phyloP scores from a whole-genome alignment of 2,888 invertebrate species.

The Siphlonurus alternatus region DNA sequence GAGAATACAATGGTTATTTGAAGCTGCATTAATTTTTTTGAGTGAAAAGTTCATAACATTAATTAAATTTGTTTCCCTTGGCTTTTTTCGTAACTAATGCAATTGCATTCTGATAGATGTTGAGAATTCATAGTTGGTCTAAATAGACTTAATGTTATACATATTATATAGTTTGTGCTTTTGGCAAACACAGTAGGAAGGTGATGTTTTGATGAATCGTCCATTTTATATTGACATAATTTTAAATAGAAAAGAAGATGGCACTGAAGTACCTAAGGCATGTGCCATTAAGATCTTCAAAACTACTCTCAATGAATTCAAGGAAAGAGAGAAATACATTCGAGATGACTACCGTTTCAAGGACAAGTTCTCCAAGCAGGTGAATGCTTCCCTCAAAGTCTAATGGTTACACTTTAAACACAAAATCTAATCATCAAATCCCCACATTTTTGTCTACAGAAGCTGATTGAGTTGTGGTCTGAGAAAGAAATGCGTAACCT shows the following conservation, averaged over 20 bases:
- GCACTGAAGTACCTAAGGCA: slow-evolving; percentile 24
- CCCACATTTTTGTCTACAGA: slow-evolving; percentile 13
- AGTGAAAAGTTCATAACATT: too few species aligned
- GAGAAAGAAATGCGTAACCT: slow-evolving; percentile 42
- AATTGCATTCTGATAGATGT: too few species aligned
- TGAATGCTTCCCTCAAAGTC: neutral
- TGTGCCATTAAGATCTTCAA: slow-evolving; percentile 40
- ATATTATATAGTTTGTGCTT: too few species aligned
- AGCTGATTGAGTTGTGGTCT: slow-evolving; percentile 40
- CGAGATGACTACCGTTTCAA: slow-evolving; percentile 39
- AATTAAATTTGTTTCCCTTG: too few species aligned
- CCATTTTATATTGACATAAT: too few species aligned
- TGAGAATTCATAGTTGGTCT: too few species aligned
- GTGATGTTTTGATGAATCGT: too few species aligned
- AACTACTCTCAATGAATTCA: slow-evolving; percentile 39
- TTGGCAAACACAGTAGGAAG: too few species aligned
- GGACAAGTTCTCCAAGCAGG: slow-evolving; percentile 32
- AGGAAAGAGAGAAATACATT: slow-evolving; percentile 37
- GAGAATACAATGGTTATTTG: too few species aligned
- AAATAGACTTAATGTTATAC: too few species aligned
- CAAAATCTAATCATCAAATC: neutral
- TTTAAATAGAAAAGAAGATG: slow-evolving; percentile 6
- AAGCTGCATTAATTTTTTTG: too few species aligned
- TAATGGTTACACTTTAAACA: neutral
- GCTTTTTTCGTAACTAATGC: too few species aligned